A percentile compares a stretch with the other conserved stretches of the same genome.
These are phyloP conservation scores for Stylophora pistillata DNA, from an alignment of 64 coral and sea anemone genomes.

Conservation along the genomic window DNA sequence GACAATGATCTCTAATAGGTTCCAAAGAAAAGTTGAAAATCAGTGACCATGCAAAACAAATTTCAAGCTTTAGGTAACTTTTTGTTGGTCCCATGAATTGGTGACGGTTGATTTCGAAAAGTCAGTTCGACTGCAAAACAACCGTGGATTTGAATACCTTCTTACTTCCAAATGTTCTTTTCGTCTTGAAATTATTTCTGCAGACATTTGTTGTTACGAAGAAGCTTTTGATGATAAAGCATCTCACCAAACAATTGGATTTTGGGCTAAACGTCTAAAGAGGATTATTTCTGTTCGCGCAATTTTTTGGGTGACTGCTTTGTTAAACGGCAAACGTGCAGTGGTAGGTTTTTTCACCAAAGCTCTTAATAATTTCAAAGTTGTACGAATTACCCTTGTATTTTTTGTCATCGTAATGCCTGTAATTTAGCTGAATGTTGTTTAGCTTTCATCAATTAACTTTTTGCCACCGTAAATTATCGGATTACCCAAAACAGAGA, in stretches of 20 bases:
- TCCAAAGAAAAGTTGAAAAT: too few species aligned
- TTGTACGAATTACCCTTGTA: too few species aligned
- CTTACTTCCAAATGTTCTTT: background rate
- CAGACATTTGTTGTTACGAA: background rate
- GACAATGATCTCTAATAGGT: too few species aligned
- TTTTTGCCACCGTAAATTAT: background rate
- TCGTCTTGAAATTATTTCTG: background rate
- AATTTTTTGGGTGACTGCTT: background rate
- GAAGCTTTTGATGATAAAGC: background rate
- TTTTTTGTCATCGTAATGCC: background rate
- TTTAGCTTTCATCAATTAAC: constrained; percentile 9
- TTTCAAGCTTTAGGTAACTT: too few species aligned
- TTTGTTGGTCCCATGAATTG: too few species aligned
- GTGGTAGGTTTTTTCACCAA: background rate
- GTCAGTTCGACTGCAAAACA: too few species aligned
- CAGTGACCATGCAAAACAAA: too few species aligned
- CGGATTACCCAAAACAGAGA: constrained; percentile 13
- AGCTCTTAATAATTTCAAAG: too few species aligned
- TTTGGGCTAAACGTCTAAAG: background rate
- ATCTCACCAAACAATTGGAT: background rate
- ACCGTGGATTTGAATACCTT: background rate
- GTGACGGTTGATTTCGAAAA: too few species aligned
- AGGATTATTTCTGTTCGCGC: constrained; percentile 1
- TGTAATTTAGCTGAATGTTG: background rate
- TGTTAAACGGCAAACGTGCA: background rate